These are phyloP conservation scores for Saccostrea echinata DNA, from an alignment of 1,140 invertebrate species.

Conservation along the genomic window DNA sequence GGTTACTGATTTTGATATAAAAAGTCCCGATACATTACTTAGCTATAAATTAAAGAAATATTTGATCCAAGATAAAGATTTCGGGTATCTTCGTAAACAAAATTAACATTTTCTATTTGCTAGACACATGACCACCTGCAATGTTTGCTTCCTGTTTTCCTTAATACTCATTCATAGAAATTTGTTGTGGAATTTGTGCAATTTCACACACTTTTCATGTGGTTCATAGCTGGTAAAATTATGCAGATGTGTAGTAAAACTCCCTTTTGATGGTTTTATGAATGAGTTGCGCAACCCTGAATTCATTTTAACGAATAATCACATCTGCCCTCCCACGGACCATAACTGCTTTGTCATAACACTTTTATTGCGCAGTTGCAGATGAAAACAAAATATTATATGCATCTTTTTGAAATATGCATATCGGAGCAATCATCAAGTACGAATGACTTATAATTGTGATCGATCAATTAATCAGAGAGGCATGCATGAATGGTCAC, in stretches of 20 bases:
- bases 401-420: background rate
- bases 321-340: conserved; percentile 28
- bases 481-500: background rate
- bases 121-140: conserved; percentile 26
- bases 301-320: conserved; percentile 10
- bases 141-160: conserved; percentile 22
- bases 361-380: conserved; percentile 10
- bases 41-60: background rate
- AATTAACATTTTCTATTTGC: conserved; percentile 10
- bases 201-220: conserved; percentile 36
- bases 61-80: background rate
- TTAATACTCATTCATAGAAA: background rate
- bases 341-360: background rate
- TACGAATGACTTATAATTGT: background rate
- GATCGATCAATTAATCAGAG: background rate
- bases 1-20: background rate
- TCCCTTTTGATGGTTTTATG: background rate
- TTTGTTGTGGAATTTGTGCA: conserved; percentile 22
- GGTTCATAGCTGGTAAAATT: background rate
- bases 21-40: background rate
- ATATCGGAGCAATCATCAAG: background rate
- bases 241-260: conserved; percentile 14
- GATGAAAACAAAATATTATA: background rate
- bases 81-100: conserved; percentile 14
- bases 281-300: conserved; percentile 10